Conservation (phyloP, 2,888 invertebrate species). For the Thymelicus sylvestris region DNA sequence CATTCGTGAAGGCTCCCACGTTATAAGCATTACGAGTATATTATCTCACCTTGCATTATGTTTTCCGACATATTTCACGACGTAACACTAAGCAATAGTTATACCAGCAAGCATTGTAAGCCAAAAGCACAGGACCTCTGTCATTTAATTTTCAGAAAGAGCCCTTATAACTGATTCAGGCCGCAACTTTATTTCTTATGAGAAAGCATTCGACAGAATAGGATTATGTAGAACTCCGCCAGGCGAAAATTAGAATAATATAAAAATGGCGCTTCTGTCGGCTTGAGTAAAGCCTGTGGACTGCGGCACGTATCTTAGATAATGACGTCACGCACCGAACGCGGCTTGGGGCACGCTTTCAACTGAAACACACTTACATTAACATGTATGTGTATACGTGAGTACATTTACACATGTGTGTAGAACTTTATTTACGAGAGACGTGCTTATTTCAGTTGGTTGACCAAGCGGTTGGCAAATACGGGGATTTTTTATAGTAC, state of each 20-base stretch:
- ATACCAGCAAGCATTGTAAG: too few relatives aligned
- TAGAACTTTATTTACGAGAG: constrained; percentile 19
- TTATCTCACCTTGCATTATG: too few relatives aligned
- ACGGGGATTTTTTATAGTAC: not conserved
- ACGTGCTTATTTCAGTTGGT: constrained; percentile 28
- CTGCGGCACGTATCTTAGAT: constrained; percentile 55
- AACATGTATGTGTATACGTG: constrained; percentile 33
- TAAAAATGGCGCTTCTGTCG: constrained; percentile 46
- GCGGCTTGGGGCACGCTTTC: constrained; percentile 32
- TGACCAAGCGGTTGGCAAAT: constrained; percentile 16
- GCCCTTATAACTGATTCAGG: constrained; percentile 14
- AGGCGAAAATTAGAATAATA: constrained; percentile 50
- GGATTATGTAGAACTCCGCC: constrained; percentile 40
- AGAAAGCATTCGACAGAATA: constrained; percentile 34
- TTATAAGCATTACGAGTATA: too few relatives aligned
- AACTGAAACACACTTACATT: constrained; percentile 37
- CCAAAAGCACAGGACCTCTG: not conserved
- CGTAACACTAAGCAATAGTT: too few relatives aligned
- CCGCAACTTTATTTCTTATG: constrained; percentile 24
- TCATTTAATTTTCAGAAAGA: constrained; percentile 2
- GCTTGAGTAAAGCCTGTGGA: constrained; percentile 36
- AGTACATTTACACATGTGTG: constrained; percentile 35
- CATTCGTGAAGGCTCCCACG: too few relatives aligned
- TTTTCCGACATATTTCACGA: too few relatives aligned
- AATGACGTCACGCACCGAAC: constrained; percentile 57